Evolutionary conservation across 2,888 invertebrate genomes (phyloP).

Genomic region (Trichopoda pennipes): DNA sequence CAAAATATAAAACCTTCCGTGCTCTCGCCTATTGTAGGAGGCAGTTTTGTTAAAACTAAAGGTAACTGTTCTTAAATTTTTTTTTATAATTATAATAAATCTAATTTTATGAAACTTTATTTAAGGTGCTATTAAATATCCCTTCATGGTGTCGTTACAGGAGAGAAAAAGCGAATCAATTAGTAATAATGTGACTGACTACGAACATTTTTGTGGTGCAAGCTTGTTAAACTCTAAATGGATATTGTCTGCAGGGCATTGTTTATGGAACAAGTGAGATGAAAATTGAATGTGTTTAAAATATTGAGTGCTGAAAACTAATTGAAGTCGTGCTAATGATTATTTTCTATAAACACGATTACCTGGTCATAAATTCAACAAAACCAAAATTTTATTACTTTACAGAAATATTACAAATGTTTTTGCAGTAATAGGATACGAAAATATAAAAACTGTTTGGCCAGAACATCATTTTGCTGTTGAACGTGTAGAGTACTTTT

Average conservation of each 20-base stretch:
- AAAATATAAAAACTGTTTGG: constrained; percentile 72
- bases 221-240: constrained; percentile 75
- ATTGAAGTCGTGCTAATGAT: background rate
- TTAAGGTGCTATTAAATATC: constrained; percentile 72
- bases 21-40: constrained; percentile 76
- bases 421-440: constrained; percentile 75
- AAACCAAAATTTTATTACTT: constrained; percentile 30
- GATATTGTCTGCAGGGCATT: constrained; percentile 79
- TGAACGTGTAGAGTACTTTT: constrained; percentile 73
- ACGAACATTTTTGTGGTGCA: constrained; percentile 80
- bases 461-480: constrained; percentile 71
- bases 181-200: constrained; percentile 46
- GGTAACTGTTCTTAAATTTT: constrained; percentile 62
- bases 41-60: constrained; percentile 73
- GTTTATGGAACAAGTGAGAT: constrained; percentile 78
- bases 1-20: constrained; percentile 66
- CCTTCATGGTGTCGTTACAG: constrained; percentile 79
- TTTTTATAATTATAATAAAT: background rate
- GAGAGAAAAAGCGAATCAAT: constrained; percentile 67
- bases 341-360: background rate
- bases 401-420: constrained; percentile 73
- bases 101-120: background rate
- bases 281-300: background rate
- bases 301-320: background rate
- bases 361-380: background rate